Evolutionary conservation across 2,888 invertebrate species (phyloP).

Genomic region (Mamestra brassicae): DNA sequence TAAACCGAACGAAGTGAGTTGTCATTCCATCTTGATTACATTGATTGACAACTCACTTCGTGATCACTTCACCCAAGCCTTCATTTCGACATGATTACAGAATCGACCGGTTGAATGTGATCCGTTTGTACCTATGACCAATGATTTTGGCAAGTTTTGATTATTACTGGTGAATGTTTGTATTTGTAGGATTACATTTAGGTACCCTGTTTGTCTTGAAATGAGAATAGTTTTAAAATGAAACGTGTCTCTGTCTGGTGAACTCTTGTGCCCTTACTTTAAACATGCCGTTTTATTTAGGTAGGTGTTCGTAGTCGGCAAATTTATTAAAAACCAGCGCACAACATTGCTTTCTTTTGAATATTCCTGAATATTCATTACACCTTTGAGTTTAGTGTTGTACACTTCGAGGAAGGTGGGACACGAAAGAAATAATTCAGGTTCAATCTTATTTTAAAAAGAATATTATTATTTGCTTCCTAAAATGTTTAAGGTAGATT

Average conservation of each 20-base stretch:
- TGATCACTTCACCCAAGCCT: too few relatives aligned
- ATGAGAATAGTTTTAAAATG: conserved; percentile 17
- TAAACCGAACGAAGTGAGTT: too few relatives aligned
- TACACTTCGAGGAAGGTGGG: too few relatives aligned
- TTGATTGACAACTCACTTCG: too few relatives aligned
- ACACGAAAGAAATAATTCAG: not conserved
- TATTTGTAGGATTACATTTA: not conserved
- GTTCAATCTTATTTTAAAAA: not conserved
- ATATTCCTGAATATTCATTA: not conserved
- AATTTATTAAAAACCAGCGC: conserved; percentile 6
- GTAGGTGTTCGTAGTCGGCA: not conserved
- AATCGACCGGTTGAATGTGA: too few relatives aligned
- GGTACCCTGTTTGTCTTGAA: conserved; percentile 5
- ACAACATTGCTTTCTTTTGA: not conserved
- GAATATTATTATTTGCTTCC: too few relatives aligned
- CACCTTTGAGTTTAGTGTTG: not conserved
- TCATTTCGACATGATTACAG: too few relatives aligned
- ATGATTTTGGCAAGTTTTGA: not conserved
- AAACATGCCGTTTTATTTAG: conserved; percentile 4
- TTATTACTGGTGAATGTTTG: not conserved
- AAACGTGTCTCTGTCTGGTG: conserved; percentile 34
- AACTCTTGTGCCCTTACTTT: conserved; percentile 35
- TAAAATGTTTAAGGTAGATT: too few relatives aligned
- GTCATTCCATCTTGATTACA: too few relatives aligned
- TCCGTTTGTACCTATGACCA: not conserved